Evolutionary conservation across 2,797 vertebrate genomes (phyloP).

Genomic region (Staurois parvus): DNA sequence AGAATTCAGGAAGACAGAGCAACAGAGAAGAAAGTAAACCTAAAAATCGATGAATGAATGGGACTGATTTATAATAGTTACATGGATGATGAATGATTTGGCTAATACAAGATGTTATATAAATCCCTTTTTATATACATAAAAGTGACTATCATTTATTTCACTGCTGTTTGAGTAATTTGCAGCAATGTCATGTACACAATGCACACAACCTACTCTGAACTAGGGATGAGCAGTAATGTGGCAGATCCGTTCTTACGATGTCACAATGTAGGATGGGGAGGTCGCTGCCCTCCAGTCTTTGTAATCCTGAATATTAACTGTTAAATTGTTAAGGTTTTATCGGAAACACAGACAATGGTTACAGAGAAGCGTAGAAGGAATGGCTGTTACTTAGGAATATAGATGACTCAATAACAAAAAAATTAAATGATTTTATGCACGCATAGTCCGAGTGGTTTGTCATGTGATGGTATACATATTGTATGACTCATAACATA

Average conservation of each 20-base stretch:
- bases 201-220: neutral
- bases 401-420: neutral
- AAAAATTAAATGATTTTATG: neutral
- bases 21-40: slow-evolving; percentile 10
- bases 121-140: neutral
- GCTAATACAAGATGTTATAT: neutral
- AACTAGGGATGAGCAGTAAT: neutral
- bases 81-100: neutral
- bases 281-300: neutral
- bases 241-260: neutral
- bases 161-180: neutral
- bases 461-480: neutral
- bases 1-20: neutral
- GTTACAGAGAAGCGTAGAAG: too few species aligned
- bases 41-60: slow-evolving; percentile 41
- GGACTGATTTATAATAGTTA: neutral
- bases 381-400: neutral
- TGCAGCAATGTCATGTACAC: neutral
- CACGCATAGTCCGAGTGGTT: neutral
- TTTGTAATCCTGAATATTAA: slow-evolving; percentile 2
- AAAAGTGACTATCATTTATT: neutral
- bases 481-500: neutral
- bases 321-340: neutral
- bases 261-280: neutral
- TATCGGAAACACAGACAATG: neutral